These are phyloP conservation scores for Triplophysa tibetana DNA, from an alignment of 2,113 vertebrate species.

Conservation along the genomic window DNA sequence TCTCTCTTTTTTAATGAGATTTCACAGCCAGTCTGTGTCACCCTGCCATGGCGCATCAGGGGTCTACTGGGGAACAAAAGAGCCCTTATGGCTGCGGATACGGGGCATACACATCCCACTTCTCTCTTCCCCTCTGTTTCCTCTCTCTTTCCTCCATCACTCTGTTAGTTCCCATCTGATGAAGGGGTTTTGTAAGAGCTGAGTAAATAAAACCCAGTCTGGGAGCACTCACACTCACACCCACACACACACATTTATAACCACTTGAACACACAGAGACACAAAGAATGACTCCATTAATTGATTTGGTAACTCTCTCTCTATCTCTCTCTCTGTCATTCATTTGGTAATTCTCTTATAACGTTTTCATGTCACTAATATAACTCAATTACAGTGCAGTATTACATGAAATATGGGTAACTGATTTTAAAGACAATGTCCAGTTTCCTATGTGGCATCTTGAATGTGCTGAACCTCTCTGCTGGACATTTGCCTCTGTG, in stretches of 20 bases:
- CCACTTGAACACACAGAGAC: constrained; percentile 39
- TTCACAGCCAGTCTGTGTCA: constrained; percentile 44
- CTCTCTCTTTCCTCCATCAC: constrained; percentile 32
- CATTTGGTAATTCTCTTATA: neutral
- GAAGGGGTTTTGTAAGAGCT: constrained; percentile 59
- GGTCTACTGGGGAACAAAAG: constrained; percentile 72
- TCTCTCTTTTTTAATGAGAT: constrained; percentile 58
- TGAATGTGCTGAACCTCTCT: neutral
- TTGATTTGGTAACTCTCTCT: constrained; percentile 47
- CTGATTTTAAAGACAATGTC: neutral
- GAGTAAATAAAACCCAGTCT: constrained; percentile 57
- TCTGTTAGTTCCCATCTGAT: constrained; percentile 73
- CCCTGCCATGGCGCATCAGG: constrained; percentile 70
- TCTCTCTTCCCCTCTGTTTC: constrained; percentile 26
- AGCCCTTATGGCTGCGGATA: constrained; percentile 63
- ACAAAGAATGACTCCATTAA: constrained; percentile 49
- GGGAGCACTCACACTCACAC: constrained; percentile 44
- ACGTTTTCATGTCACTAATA: neutral
- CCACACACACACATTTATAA: constrained; percentile 20
- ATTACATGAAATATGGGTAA: neutral
- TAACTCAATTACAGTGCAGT: neutral
- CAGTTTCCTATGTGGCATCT: neutral
- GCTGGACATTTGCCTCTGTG: constrained; percentile 1
- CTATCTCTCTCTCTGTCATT: neutral
- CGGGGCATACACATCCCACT: constrained; percentile 44